Evolutionary conservation across 2,797 vertebrate genomes (phyloP).

Genomic region (Sciurus vulgaris): DNA sequence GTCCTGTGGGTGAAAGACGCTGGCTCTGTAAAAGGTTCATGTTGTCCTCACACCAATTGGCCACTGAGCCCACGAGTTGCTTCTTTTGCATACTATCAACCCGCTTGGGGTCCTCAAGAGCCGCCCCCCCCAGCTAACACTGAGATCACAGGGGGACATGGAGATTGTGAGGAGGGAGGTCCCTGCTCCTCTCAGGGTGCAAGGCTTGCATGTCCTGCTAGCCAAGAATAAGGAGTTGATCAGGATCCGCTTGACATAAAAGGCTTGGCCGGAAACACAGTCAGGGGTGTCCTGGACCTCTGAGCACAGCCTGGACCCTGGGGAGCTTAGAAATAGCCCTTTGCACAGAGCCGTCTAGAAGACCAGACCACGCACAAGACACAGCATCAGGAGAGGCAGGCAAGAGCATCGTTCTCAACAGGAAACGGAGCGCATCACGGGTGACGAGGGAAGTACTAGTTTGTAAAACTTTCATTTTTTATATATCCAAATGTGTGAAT

Average conservation of each 20-base stretch:
- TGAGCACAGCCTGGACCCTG: neutral
- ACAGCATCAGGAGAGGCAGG: neutral
- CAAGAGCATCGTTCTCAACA: neutral
- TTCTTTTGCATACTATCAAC: neutral
- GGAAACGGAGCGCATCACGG: neutral
- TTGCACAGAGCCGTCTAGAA: neutral
- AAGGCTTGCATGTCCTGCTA: neutral
- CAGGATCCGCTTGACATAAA: neutral
- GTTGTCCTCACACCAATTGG: rapidly evolving
- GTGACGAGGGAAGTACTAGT: neutral
- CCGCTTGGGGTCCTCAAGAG: neutral
- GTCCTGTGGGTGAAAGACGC: too few species aligned
- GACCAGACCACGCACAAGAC: neutral
- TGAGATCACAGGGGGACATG: neutral
- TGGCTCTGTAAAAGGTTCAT: neutral
- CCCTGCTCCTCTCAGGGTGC: neutral
- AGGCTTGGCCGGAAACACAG: neutral
- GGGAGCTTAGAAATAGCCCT: neutral
- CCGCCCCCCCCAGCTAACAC: too few species aligned
- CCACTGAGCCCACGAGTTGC: neutral
- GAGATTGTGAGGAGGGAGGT: neutral
- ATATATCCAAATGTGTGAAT: neutral
- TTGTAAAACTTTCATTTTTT: neutral
- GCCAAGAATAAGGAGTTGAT: neutral
- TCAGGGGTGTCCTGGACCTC: neutral